Percentiles rank a stretch among this genome's conserved stretches.
phyloP scores from a whole-genome alignment of 2,888 invertebrate genomes.

The Tuberolachnus salignus region DNA sequence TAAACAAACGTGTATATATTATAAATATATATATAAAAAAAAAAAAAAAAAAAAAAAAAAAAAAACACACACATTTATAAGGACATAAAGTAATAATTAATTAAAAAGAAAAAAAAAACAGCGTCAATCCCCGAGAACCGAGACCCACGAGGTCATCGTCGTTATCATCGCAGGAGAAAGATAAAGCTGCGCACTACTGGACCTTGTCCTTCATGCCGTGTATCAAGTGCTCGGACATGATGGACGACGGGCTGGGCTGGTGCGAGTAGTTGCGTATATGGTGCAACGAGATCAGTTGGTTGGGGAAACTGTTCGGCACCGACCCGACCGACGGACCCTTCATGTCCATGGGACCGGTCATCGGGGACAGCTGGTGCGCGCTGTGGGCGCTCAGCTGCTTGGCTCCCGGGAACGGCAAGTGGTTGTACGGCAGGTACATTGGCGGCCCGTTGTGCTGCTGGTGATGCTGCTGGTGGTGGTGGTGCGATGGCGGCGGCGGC shows the following conservation, averaged over 20 bases:
- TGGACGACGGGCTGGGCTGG: conserved; percentile 73
- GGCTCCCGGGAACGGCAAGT: conserved; percentile 76
- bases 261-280: conserved; percentile 96
- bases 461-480: conserved; percentile 67
- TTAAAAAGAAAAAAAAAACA: no score
- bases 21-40: no score
- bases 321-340: conserved; percentile 68
- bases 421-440: conserved; percentile 84
- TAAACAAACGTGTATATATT: conserved; percentile 29
- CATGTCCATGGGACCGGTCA: conserved; percentile 60
- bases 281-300: conserved; percentile 92
- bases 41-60: no score
- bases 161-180: no score
- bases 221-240: conserved; percentile 61
- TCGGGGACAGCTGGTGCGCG: conserved; percentile 60
- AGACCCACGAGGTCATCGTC: no score
- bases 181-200: no score
- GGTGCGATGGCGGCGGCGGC: conserved; percentile 68
- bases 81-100: no score
- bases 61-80: no score
- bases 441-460: conserved; percentile 61
- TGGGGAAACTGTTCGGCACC: conserved; percentile 75
- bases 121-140: no score
- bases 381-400: conserved; percentile 80
- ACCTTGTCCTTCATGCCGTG: conserved; percentile 60